Conservation (phyloP, 2,113 vertebrate genomes). For the Choloepus hoffmanni region DNA sequence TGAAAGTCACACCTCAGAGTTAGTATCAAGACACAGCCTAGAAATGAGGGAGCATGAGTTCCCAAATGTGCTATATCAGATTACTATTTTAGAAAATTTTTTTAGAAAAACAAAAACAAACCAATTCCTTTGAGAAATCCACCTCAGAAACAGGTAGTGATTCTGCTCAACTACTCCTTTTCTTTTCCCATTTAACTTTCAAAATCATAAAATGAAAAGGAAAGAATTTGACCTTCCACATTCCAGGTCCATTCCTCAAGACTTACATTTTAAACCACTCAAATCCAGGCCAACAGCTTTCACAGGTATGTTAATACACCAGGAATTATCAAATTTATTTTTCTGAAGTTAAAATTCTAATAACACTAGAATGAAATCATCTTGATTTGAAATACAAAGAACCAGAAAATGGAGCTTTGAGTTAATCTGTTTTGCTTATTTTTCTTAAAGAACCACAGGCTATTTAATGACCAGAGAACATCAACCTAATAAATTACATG, state of each 20-base stretch:
- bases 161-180: neutral
- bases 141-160: neutral
- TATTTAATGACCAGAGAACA: neutral
- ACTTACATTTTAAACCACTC: neutral
- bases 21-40: neutral
- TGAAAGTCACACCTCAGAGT: accelerated
- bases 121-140: neutral
- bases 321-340: neutral
- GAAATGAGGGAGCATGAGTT: accelerated
- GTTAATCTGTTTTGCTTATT: neutral
- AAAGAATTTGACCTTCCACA: conserved; percentile 46
- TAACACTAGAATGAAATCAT: neutral
- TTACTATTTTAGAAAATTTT: neutral
- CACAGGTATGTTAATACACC: neutral
- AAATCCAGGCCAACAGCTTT: neutral
- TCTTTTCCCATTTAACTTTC: conserved; percentile 29
- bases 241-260: neutral
- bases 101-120: neutral
- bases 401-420: neutral
- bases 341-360: conserved; percentile 1
- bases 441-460: neutral
- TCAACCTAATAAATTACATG: neutral
- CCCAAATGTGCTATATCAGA: neutral
- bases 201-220: conserved; percentile 40
- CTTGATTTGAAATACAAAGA: conserved; percentile 37